A percentile compares a stretch with the other conserved stretches of the same genome.
Evolutionary conservation across 2,888 invertebrate species (phyloP).

Genomic region (Drosophila multiciliata): DNA sequence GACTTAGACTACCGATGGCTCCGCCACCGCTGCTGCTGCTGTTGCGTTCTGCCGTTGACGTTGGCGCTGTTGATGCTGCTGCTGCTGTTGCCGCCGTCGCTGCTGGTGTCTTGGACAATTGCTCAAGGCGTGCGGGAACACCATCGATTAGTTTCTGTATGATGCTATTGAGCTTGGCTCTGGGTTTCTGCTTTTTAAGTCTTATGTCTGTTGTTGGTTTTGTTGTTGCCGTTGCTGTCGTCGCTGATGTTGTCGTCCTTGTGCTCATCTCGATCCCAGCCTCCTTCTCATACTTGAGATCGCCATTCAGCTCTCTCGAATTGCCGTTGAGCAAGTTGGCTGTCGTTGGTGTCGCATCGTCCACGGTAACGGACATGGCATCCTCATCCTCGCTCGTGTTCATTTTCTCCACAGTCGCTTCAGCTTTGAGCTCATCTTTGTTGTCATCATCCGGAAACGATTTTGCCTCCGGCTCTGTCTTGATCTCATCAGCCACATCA

Average conservation of each 20-base stretch:
- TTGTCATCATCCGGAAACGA: slow-evolving; percentile 23
- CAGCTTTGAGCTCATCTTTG: slow-evolving; percentile 41
- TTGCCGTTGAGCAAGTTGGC: slow-evolving; percentile 42
- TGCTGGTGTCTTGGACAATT: slow-evolving; percentile 76
- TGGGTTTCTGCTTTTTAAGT: slow-evolving; percentile 81
- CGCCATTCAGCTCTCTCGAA: slow-evolving; percentile 54
- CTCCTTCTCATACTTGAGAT: slow-evolving; percentile 41
- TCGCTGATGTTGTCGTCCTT: slow-evolving; percentile 21
- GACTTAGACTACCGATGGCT: slow-evolving; percentile 65
- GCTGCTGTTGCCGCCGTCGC: slow-evolving; percentile 34
- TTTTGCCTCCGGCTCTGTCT: slow-evolving; percentile 30
- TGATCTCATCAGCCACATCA: slow-evolving; percentile 14
- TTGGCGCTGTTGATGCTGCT: slow-evolving; percentile 12
- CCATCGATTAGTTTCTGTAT: slow-evolving; percentile 84
- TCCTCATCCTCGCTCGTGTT: slow-evolving; percentile 80
- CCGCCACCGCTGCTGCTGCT: slow-evolving; percentile 59
- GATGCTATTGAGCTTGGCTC: slow-evolving; percentile 84
- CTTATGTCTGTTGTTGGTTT: slow-evolving; percentile 71
- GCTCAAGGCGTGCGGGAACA: slow-evolving; percentile 80
- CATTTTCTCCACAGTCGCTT: slow-evolving; percentile 73
- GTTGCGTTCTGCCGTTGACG: slow-evolving; percentile 47
- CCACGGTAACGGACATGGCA: slow-evolving; percentile 45
- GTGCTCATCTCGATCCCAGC: slow-evolving; percentile 16
- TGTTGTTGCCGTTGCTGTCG: slow-evolving; percentile 27
- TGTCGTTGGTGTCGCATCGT: slow-evolving; percentile 33